Conservation (phyloP, 2,113 vertebrate species). For the Tachysurus fulvidraco region DNA sequence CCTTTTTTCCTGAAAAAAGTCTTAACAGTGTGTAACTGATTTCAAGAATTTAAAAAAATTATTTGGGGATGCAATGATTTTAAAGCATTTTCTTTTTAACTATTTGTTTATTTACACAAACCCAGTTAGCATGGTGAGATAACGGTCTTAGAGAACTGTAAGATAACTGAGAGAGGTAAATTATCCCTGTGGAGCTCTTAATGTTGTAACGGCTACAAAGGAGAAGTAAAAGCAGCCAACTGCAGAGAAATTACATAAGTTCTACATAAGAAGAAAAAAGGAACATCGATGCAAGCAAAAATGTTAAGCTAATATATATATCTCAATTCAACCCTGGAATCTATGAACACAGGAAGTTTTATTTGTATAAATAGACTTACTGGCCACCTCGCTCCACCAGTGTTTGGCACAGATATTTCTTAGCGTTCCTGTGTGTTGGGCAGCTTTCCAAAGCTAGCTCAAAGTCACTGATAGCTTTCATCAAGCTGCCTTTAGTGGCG, state of each 20-base stretch:
- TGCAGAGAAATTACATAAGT: conserved; percentile 97
- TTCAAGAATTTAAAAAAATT: not conserved
- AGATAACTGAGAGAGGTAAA: not conserved
- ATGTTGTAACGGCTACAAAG: conserved; percentile 72
- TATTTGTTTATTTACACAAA: not conserved
- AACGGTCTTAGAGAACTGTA: too few species aligned
- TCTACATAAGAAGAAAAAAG: conserved; percentile 98
- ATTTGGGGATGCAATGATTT: not conserved
- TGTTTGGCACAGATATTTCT: conserved; percentile 96
- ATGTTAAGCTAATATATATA: not conserved
- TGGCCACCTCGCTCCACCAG: conserved; percentile 93
- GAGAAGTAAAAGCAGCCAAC: conserved; percentile 86
- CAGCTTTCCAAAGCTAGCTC: conserved; percentile 90
- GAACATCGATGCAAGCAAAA: conserved; percentile 59
- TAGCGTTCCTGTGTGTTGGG: conserved; percentile 92
- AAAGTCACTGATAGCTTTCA: conserved; percentile 94
- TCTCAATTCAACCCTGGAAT: not conserved
- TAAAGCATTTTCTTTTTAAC: not conserved
- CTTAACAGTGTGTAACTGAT: not conserved
- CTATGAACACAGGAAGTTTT: not conserved
- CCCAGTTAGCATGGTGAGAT: not conserved
- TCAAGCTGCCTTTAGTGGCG: conserved; percentile 92
- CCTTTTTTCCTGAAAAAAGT: not conserved
- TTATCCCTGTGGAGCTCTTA: not conserved
- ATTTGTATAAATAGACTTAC: conserved; percentile 68